Base-by-base conservation (phyloP, 1,140 invertebrate species). In the Anastatus disparis region DNA sequence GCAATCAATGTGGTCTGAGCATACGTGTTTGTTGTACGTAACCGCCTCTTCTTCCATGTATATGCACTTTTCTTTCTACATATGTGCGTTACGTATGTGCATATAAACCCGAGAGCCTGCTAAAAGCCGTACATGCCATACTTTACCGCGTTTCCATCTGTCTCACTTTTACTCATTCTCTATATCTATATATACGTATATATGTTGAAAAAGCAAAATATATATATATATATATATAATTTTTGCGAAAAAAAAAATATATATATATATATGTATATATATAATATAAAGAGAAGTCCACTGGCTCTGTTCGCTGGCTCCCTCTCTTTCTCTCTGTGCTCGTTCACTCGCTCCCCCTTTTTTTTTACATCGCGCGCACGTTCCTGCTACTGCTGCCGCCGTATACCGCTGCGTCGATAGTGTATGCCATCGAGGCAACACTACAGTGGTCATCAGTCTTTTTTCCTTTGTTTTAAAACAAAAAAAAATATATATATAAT, bases 1-100 rank as follows among this genome's bases (percentile, higher is more conserved):
- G 70, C 63, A 76, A 78, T 78, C 74, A 75, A 76, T 78, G 76
- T 71, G 69, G 53, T 64, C 27, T 7, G 10, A 12, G 40, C 31
- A 52, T 68, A 74, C 73, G 75, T 71, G n/a, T 70, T 72, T 67
- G 68, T 52, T 55, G 68, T 69, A 76, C 68, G 73, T 72, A 77
- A 75, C 20, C 20, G 62, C 52, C 46, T 50, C 20, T 48, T 44
- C 35, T 13, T 24, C 61, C 66, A 42, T 29, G 26, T n/a, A 26
- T n/a, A n/a, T n/a, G n/a, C n/a, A n/a, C n/a, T n/a, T n/a, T n/a
- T n/a, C 31, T 9, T 20, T 3, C 1, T 44, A 12, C 40, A 31
- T 46, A 20, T 35, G 20, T 65, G 63, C 59, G 40, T 46, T n/a
- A 71, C 63, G 58, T n/a, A 44, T 24, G 44, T 64, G 58, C 53